Percentiles rank a stretch among this genome's conserved stretches.
These are phyloP conservation scores for Botrylloides violaceus DNA, from an alignment of 23 tunicate genomes.

Conservation along the genomic window DNA sequence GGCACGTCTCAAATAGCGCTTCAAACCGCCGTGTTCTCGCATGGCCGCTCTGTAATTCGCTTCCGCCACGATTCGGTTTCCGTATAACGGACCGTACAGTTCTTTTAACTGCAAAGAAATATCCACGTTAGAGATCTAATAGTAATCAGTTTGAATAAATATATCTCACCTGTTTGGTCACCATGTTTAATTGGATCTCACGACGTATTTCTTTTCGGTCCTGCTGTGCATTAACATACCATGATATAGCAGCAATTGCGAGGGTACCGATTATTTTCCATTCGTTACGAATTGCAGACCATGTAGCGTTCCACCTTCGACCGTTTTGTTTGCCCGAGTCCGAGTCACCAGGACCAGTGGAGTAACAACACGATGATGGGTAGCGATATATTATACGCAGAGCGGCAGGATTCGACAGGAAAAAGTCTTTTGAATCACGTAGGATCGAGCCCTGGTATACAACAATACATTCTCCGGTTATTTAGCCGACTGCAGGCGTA, in stretches of 20 bases:
- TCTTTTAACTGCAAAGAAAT: constrained; percentile 39
- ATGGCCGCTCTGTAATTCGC: constrained; percentile 55
- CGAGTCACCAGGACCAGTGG: too few relatives aligned
- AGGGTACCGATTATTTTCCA: constrained; percentile 42
- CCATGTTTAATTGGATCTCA: constrained; percentile 34
- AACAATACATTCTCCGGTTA: too few relatives aligned
- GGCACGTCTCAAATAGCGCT: constrained; percentile 47
- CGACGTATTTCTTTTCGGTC: constrained; percentile 36
- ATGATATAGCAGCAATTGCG: constrained; percentile 27
- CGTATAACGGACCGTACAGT: constrained; percentile 82
- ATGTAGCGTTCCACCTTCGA: neutral
- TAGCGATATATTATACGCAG: too few relatives aligned
- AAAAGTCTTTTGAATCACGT: too few relatives aligned
- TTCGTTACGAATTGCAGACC: constrained; percentile 27
- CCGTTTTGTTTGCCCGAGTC: too few relatives aligned
- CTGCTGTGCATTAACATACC: constrained; percentile 19
- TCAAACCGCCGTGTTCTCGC: constrained; percentile 34
- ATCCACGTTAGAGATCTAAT: neutral
- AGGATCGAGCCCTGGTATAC: too few relatives aligned
- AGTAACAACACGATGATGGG: too few relatives aligned
- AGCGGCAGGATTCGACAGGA: too few relatives aligned
- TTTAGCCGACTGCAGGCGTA: too few relatives aligned
- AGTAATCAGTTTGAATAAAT: neutral
- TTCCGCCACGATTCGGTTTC: constrained; percentile 61
- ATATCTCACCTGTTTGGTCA: constrained; percentile 37